Evolutionary conservation across 2,113 vertebrate genomes (phyloP).

Genomic region (Phoxinus phoxinus): DNA sequence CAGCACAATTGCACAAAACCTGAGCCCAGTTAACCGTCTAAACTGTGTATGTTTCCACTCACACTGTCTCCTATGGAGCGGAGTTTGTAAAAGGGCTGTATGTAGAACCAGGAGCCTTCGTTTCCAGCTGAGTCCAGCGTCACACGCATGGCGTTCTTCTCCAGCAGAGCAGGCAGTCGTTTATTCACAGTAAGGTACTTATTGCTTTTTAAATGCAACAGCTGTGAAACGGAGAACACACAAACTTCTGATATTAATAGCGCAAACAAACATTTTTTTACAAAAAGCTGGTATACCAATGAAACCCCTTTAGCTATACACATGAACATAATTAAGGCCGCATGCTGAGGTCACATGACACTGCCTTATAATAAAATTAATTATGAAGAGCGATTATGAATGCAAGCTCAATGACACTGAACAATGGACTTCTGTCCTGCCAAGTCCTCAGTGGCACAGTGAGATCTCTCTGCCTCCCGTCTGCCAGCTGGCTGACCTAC

Average conservation of each 20-base stretch:
- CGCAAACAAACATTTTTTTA: not conserved
- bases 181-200: slow-evolving; percentile 99
- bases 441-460: not conserved
- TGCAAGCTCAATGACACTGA: not conserved
- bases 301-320: not conserved
- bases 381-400: not conserved
- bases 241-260: not conserved
- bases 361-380: not conserved
- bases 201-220: slow-evolving; percentile 98
- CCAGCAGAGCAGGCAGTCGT: slow-evolving; percentile 92
- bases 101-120: slow-evolving; percentile 99
- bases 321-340: not conserved
- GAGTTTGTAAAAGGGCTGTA: slow-evolving; percentile 98
- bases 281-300: not conserved
- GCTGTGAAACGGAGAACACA: slow-evolving; percentile 72
- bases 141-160: slow-evolving; percentile 99
- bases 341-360: not conserved
- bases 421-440: slow-evolving; percentile 18
- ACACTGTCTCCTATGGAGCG: slow-evolving; percentile 98
- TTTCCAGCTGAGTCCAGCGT: slow-evolving; percentile 96
- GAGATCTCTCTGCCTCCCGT: not conserved
- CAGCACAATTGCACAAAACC: not conserved
- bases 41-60: slow-evolving; percentile 66
- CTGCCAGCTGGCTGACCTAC: slow-evolving; percentile 63
- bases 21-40: not conserved